These are phyloP conservation scores for Garra rufa DNA, from an alignment of 2,113 vertebrate genomes.

Conservation along the genomic window DNA sequence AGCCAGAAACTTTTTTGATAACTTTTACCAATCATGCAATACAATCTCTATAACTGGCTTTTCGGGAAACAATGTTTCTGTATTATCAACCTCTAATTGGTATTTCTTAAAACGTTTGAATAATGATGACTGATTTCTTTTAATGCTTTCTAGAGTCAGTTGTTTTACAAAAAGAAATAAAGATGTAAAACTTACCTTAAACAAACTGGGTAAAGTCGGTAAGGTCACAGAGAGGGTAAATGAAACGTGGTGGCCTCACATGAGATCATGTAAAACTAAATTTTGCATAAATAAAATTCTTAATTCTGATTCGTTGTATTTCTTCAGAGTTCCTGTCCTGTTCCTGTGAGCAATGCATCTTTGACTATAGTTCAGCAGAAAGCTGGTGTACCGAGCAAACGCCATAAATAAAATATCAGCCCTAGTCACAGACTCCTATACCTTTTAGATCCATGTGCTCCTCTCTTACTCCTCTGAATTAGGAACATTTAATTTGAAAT, in stretches of 20 bases:
- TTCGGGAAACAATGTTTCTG: not conserved
- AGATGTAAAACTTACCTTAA: constrained; percentile 47
- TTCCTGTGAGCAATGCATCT: constrained; percentile 45
- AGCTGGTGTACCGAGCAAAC: not conserved
- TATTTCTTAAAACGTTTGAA: not conserved
- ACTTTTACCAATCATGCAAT: not conserved
- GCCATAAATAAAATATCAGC: constrained; percentile 55
- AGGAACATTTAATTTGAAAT: not conserved
- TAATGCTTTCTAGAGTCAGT: not conserved
- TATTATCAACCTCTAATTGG: not conserved
- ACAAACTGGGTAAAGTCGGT: constrained; percentile 20
- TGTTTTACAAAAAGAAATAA: constrained; percentile 14
- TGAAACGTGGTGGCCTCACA: constrained; percentile 28
- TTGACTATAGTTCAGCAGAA: constrained; percentile 15
- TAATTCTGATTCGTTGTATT: constrained; percentile 28
- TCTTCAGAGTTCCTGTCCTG: constrained; percentile 11
- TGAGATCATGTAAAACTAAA: constrained; percentile 21
- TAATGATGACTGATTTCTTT: constrained; percentile 6
- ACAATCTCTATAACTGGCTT: not conserved
- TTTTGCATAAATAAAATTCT: constrained; percentile 45
- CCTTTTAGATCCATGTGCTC: not conserved
- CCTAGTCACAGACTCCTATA: not conserved
- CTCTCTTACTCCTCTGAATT: not conserved
- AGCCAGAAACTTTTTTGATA: not conserved
- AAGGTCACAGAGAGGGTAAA: not conserved